Evolutionary conservation across 2,888 invertebrate genomes (phyloP).

Genomic region (Thecocarcelia acutangulata): DNA sequence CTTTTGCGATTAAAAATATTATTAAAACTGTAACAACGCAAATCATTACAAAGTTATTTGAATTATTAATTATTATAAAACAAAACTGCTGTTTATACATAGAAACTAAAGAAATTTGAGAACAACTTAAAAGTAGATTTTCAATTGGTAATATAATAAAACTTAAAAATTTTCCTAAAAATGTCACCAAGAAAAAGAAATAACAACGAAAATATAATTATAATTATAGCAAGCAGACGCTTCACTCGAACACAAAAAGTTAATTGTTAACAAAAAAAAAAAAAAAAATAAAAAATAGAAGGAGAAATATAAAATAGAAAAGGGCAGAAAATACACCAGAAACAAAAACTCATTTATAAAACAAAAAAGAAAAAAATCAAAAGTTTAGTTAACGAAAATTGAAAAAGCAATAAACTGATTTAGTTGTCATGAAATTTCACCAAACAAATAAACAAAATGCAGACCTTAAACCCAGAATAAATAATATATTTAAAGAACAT

Average conservation of each 20-base stretch:
- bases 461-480: slow-evolving; percentile 5
- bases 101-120: slow-evolving; percentile 22
- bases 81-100: slow-evolving; percentile 51
- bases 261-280: slow-evolving; percentile 62
- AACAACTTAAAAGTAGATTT: slow-evolving; percentile 58
- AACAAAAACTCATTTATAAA: slow-evolving; percentile 3
- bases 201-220: slow-evolving; percentile 61
- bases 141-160: slow-evolving; percentile 51
- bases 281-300: slow-evolving; percentile 20
- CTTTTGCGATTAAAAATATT: not conserved
- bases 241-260: slow-evolving; percentile 51
- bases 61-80: slow-evolving; percentile 20
- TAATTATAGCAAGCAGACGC: slow-evolving; percentile 13
- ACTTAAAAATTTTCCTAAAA: slow-evolving; percentile 19
- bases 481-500: slow-evolving; percentile 47
- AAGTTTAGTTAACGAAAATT: not conserved
- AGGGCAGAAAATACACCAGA: not conserved
- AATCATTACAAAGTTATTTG: slow-evolving; percentile 25
- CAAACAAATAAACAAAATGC: slow-evolving; percentile 3
- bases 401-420: no score
- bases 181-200: slow-evolving; percentile 30
- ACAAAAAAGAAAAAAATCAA: not conserved
- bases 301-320: not conserved
- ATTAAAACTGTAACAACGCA: slow-evolving; percentile 13
- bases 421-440: no score